phyloP scores from a whole-genome alignment of 2,113 vertebrate genomes.

The Dryoscopus gambensis region DNA sequence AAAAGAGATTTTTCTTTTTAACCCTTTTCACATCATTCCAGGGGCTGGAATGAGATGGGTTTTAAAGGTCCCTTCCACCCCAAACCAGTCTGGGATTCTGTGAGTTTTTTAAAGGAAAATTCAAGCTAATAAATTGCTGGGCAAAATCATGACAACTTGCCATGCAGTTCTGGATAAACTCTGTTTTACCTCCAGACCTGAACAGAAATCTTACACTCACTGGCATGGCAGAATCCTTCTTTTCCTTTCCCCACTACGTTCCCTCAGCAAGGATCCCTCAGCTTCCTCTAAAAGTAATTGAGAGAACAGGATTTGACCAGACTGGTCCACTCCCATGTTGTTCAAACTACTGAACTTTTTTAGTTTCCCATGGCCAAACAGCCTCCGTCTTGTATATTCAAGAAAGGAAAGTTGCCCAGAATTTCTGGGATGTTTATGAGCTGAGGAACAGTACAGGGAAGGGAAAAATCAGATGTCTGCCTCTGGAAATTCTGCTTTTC shows the following conservation, averaged over 20 bases:
- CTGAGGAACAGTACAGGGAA: conserved; percentile 7
- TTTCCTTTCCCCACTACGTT: conserved; percentile 36
- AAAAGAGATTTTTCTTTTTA: neutral
- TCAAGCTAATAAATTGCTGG: neutral
- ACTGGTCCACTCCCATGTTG: neutral
- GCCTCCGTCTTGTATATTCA: neutral
- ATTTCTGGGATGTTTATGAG: neutral
- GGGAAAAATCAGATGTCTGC: neutral
- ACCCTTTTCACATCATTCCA: neutral
- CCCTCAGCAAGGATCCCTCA: conserved; percentile 22
- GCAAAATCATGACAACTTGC: neutral
- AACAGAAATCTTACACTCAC: neutral
- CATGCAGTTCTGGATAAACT: neutral
- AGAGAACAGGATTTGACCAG: conserved; percentile 36
- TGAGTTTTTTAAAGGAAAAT: neutral
- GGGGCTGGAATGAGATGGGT: neutral
- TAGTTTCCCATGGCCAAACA: neutral
- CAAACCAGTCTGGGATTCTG: neutral
- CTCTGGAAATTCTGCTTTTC: neutral
- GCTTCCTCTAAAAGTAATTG: conserved; percentile 15
- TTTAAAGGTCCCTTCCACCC: neutral
- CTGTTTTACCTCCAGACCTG: neutral
- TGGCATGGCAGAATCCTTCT: conserved; percentile 24
- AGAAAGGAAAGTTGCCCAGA: neutral
- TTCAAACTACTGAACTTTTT: neutral